These are phyloP conservation scores for Pongo abelii DNA, from an alignment of 2,113 vertebrate species.

Conservation along the genomic window DNA sequence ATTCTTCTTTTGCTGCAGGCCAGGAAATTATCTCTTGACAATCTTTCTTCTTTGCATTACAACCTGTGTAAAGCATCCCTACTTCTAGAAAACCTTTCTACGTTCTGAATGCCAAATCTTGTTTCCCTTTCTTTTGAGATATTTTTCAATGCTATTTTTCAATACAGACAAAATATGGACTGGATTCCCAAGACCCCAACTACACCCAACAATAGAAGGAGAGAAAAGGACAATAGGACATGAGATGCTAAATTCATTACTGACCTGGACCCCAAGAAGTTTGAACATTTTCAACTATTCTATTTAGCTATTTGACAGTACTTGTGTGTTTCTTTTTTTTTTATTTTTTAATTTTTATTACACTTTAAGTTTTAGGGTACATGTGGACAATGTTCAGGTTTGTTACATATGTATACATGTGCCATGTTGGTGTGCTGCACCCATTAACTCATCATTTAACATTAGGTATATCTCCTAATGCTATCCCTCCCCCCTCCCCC, in stretches of 20 bases:
- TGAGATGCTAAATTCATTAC: not conserved
- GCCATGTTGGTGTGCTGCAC: no score
- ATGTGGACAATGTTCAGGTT: no score
- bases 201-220: not conserved
- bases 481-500: no score
- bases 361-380: no score
- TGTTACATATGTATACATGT: no score
- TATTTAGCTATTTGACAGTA: not conserved
- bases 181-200: not conserved
- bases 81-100: not conserved
- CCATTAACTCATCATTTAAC: no score
- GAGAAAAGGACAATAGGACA: not conserved
- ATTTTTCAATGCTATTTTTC: not conserved
- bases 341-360: no score
- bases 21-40: slow-evolving; percentile 4
- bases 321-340: not conserved
- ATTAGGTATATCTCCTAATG: no score
- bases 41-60: not conserved
- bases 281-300: not conserved
- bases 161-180: not conserved
- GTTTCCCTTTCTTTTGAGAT: not conserved
- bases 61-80: not conserved
- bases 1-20: not conserved
- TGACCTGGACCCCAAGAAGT: not conserved
- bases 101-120: not conserved